Conservation (phyloP, 1,140 invertebrate genomes). For the Pteromalus puparum region DNA sequence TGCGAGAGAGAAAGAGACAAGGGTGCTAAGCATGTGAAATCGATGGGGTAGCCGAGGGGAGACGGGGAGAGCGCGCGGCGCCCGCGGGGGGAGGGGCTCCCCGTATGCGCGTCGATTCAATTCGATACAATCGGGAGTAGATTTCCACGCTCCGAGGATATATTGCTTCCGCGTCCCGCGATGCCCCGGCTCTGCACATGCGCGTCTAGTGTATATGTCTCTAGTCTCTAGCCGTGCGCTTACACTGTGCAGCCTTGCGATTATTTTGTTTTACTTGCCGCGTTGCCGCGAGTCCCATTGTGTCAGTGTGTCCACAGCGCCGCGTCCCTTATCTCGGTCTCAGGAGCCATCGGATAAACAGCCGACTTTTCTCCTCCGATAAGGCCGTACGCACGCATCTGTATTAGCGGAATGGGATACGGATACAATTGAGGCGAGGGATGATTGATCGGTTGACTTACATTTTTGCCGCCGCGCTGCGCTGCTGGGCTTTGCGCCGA, state of each 20-base stretch:
- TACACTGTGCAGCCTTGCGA: background rate
- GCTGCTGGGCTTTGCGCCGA: background rate
- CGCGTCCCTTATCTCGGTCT: background rate
- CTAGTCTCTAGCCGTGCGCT: no score
- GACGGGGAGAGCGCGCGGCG: slow-evolving; percentile 29
- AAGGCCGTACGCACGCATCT: no score
- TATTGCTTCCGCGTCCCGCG: slow-evolving; percentile 58
- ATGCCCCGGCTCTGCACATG: slow-evolving; percentile 7
- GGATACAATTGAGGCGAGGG: slow-evolving; percentile 17
- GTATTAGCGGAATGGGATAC: slow-evolving; percentile 4
- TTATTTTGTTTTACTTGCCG: background rate
- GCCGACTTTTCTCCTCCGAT: background rate
- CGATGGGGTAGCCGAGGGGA: slow-evolving; percentile 39
- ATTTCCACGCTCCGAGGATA: slow-evolving; percentile 63
- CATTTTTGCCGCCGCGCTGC: background rate
- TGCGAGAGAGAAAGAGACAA: slow-evolving; percentile 35
- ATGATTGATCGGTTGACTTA: slow-evolving; percentile 42
- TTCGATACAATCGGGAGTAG: slow-evolving; percentile 66
- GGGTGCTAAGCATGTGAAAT: slow-evolving; percentile 49
- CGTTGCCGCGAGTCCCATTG: background rate
- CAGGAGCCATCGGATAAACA: background rate
- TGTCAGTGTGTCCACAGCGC: background rate
- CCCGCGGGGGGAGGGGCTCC: slow-evolving; percentile 50
- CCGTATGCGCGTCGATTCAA: slow-evolving; percentile 59
- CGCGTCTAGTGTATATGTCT: no score